Evolutionary conservation across 2,888 invertebrate genomes (phyloP).

Genomic region (Oeneis ivallda): DNA sequence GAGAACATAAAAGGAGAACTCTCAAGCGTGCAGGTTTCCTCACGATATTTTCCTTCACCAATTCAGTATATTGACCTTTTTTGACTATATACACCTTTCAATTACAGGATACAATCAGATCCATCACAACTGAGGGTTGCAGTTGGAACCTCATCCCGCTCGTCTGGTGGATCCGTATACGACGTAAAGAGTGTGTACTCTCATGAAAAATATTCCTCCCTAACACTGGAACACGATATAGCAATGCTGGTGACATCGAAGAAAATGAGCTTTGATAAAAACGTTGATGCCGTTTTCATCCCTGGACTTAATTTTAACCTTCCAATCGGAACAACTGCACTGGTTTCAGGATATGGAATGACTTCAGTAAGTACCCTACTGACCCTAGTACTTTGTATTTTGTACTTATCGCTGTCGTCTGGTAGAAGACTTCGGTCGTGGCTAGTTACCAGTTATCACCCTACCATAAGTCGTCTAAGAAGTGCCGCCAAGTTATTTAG

Average conservation of each 20-base stretch:
- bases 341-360: conserved; percentile 71
- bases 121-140: conserved; percentile 53
- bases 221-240: conserved; percentile 64
- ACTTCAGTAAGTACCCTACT: conserved; percentile 47
- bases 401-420: no score
- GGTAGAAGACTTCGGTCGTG: no score
- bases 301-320: conserved; percentile 50
- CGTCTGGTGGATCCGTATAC: conserved; percentile 59
- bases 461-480: no score
- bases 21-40: no score
- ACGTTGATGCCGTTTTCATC: conserved; percentile 52
- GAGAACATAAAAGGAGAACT: no score
- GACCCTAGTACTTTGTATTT: no score
- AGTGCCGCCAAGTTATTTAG: no score
- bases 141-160: conserved; percentile 60
- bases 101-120: conserved; percentile 52
- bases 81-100: not conserved
- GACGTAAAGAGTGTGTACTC: conserved; percentile 52
- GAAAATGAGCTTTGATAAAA: conserved; percentile 52
- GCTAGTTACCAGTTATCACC: no score
- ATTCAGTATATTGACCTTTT: no score
- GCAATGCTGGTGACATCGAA: conserved; percentile 56
- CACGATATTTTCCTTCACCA: no score
- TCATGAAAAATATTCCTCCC: conserved; percentile 57
- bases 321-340: conserved; percentile 57